phyloP scores from a whole-genome alignment of 1,140 invertebrate genomes.

The Cepaea nemoralis region DNA sequence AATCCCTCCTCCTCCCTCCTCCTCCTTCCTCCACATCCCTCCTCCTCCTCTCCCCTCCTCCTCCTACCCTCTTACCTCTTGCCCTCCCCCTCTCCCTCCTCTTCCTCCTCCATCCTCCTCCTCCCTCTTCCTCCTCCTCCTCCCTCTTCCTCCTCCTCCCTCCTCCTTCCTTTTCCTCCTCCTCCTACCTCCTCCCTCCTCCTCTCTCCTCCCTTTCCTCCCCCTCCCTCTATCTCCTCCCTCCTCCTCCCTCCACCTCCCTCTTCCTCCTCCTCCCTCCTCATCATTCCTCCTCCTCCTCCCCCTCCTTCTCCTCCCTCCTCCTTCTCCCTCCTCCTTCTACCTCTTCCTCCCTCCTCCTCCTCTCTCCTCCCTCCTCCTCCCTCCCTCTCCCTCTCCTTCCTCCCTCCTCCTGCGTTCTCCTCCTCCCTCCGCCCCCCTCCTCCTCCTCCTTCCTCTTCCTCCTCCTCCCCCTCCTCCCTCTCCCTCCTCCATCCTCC shows the following conservation, averaged over 20 bases:
- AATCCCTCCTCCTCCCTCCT: neutral
- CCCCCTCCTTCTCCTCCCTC: neutral
- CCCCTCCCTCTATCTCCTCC: neutral
- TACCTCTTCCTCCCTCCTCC: neutral
- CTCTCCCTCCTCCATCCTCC: too few relatives aligned
- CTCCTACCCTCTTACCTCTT: neutral
- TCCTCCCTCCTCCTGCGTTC: neutral
- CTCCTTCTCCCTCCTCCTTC: neutral
- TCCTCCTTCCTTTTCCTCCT: neutral
- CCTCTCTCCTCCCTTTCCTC: neutral
- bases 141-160: neutral
- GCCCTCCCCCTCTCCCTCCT: too few relatives aligned
- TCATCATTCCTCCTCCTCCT: neutral
- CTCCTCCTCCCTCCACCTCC: neutral
- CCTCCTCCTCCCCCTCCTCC: neutral
- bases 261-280: neutral
- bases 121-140: neutral
- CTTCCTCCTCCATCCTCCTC: conserved; percentile 1
- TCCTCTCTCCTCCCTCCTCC: too few relatives aligned
- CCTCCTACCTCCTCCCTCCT: neutral
- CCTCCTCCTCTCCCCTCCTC: too few relatives aligned
- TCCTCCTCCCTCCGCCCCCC: too few relatives aligned
- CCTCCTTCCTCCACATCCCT: neutral
- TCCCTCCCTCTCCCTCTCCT: neutral
- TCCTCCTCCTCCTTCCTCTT: neutral